Evolutionary conservation across 1,140 invertebrate species (phyloP), one percentile per base, ranked within the genome.

Genomic region (Papilio dardanus): DNA sequence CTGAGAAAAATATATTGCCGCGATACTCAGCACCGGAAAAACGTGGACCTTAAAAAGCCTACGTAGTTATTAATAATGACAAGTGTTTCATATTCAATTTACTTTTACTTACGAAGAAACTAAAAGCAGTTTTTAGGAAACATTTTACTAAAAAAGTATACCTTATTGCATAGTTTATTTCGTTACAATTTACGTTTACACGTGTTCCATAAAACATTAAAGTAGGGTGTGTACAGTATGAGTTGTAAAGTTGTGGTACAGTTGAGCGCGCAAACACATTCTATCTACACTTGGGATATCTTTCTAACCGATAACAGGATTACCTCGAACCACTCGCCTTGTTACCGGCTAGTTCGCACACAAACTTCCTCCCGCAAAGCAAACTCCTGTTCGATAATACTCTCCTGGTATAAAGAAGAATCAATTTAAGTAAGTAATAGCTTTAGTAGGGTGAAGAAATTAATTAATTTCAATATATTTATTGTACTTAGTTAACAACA

Each of bases 251-350:
- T 86, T 86, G 82, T 81, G 83, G 78, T 80, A 80, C 54, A 73
- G 74, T 79, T 78, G 80, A 58, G 74, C 79, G 76, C 62, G 74
- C 77, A 74, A 78, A 81, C 74, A 71, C 71, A 68, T 71, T 78
- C 79, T 74, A 62, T 62, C 50, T 54, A 54, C 75, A 73, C 76
- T 78, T 77, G 77, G 86, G 84, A 88, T 88, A 88, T 87, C 83
- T 88, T 87, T 86, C 83, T 84, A 83, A 74, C 81, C 88, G 88
- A 90, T 92, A 92, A 92, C 88, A 86, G 84, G 88, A 92, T 92
- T 90, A 92, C 81, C 79, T 82, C 83, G 81, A 28, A 86, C 85
- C 88, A 85, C 83, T 81, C 81, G 81, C 81, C 83, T 85, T 86
- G 85, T 88, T 87, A 83, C 85, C 83, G 82, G 78, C 83, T 87